Base-by-base conservation (phyloP, 2,113 vertebrate genomes). In the Atlantisia rogersi region DNA sequence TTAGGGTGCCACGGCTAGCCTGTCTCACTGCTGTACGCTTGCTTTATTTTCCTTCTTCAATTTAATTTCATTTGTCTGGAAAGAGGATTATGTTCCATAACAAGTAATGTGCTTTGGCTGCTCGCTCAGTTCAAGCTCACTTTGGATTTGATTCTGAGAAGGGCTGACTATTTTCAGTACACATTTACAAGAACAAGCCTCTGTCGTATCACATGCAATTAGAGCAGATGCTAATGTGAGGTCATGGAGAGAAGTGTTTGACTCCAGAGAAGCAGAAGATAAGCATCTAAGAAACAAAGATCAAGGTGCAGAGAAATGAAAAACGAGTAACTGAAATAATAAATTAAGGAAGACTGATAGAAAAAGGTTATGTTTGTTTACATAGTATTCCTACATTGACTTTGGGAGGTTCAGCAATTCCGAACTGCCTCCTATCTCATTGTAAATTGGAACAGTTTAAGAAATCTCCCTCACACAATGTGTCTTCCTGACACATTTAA, bases 61-160 rank as follows among this genome's bases (percentile, higher is more conserved):
- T 84, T 91, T 81, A 76, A 74, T 88, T 69, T 93, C 7, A 60
- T 74, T 90, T 94, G 32, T 88, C 76, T 92, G 68, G 60, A 88
- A 83, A 81, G 8, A 71, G 5, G 11, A 21, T 75, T 78, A 10
- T 73, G 39, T 88, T 93, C 71, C 32, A n/a, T 83, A 48, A 53
- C 0, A 12, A 90, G 62, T 81, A 81, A 56, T 44, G 15, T 83
- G 5, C 85, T 94, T 71, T 83, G 88, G 46, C 82, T 93, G 37
- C 42, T 93, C n/a, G 5, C 42, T 77, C 19, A 31, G 11, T 86
- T 86, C 68, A 88, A 64, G 42, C 39, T 92, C 21, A 90, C 73
- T 88, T 92, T 78, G 69, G 56, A 75, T 86, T 84, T 90, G 42
- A 37, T 40, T 81, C 40, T 88, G 55, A 77, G 70, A 73, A 74